phyloP scores from a whole-genome alignment of 2,888 invertebrate species.

The Parnassius glacialis region DNA sequence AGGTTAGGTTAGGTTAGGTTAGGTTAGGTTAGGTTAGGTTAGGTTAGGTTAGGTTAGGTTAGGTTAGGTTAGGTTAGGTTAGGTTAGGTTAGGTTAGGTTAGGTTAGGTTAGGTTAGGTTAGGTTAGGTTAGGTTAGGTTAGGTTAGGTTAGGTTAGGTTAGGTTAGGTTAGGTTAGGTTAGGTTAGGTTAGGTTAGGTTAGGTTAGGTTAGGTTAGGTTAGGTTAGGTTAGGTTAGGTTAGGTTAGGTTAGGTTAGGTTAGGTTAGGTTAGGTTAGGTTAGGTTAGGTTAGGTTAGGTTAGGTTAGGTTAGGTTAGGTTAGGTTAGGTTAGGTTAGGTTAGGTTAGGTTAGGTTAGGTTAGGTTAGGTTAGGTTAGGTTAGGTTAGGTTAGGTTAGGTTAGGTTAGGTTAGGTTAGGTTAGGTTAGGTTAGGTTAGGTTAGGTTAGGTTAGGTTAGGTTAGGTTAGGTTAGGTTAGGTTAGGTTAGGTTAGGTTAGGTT shows the following conservation, averaged over 20 bases:
- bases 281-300: constrained; percentile 19
- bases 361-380: constrained; percentile 20
- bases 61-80: not conserved
- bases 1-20: not conserved
- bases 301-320: constrained; percentile 24
- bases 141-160: constrained; percentile 9
- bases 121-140: not conserved
- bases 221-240: constrained; percentile 15
- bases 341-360: constrained; percentile 20
- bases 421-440: constrained; percentile 29
- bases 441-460: constrained; percentile 28
- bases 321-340: constrained; percentile 21
- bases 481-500: constrained; percentile 27
- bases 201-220: constrained; percentile 3
- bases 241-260: constrained; percentile 15
- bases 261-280: constrained; percentile 15
- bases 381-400: constrained; percentile 20
- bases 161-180: constrained; percentile 13
- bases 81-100: not conserved
- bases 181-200: constrained; percentile 1
- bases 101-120: not conserved
- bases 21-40: not conserved
- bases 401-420: constrained; percentile 30
- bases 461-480: constrained; percentile 23
- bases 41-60: not conserved